Conservation (phyloP, 1,140 invertebrate genomes). For the Caenorhabditis remanei region DNA sequence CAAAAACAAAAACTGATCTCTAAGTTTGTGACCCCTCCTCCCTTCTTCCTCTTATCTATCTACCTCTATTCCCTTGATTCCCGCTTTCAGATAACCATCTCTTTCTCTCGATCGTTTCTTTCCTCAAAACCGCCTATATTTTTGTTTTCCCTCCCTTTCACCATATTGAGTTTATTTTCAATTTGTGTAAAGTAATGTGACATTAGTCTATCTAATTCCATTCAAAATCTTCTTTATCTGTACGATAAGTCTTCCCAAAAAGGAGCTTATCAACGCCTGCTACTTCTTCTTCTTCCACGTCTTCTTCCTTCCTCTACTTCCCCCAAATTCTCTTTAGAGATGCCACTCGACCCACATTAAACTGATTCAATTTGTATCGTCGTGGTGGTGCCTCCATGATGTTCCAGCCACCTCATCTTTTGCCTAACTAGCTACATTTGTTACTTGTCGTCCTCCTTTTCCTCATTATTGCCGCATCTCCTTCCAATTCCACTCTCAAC, state of each 20-base stretch:
- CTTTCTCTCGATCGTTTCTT: neutral
- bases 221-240: neutral
- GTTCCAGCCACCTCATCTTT: constrained; percentile 40
- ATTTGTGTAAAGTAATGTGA: neutral
- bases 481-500: constrained; percentile 10
- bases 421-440: constrained; percentile 42
- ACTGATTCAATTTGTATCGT: constrained; percentile 28
- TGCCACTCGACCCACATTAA: constrained; percentile 50
- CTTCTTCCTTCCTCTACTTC: neutral
- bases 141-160: constrained; percentile 8
- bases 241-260: neutral
- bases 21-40: neutral
- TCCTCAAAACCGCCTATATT: neutral
- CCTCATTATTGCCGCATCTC: constrained; percentile 45
- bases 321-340: neutral
- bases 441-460: neutral
- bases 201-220: neutral
- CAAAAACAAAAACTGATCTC: constrained; percentile 43
- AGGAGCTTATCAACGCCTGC: neutral
- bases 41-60: too few species aligned
- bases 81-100: constrained; percentile 41
- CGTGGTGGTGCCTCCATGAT: neutral
- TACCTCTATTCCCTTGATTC: neutral
- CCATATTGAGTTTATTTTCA: neutral
- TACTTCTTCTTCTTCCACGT: neutral